phyloP scores from a whole-genome alignment of 2,797 vertebrate species.

The Squalus acanthias region DNA sequence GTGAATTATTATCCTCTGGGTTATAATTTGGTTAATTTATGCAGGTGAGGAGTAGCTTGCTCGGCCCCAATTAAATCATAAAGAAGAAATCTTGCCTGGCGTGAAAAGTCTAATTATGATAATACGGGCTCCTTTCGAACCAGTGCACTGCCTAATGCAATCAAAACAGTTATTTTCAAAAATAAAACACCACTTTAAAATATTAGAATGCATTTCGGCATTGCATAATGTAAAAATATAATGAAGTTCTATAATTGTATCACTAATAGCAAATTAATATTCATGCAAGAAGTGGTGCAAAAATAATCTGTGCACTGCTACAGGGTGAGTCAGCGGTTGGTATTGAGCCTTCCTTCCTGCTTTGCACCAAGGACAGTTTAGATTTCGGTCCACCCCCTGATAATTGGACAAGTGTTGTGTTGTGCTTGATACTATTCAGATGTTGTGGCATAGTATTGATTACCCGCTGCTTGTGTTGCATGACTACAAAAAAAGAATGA shows the following conservation, averaged over 20 bases:
- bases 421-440: neutral
- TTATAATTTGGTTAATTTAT: conserved; percentile 21
- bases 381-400: neutral
- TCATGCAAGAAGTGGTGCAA: neutral
- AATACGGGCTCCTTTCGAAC: neutral
- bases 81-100: neutral
- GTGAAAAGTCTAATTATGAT: conserved; percentile 28
- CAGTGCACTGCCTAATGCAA: neutral
- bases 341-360: neutral
- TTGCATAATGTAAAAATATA: neutral
- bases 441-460: neutral
- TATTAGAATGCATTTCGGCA: neutral
- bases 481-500: neutral
- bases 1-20: neutral
- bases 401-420: neutral
- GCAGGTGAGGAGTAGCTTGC: neutral
- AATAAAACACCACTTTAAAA: neutral
- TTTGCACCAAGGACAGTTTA: neutral
- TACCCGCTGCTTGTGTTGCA: neutral
- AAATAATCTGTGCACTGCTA: neutral
- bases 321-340: neutral
- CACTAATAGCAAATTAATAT: conserved; percentile 15
- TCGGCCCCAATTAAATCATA: neutral
- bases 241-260: neutral
- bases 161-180: conserved; percentile 15